Conservation (phyloP, 2,888 invertebrate species). For the Steromphala cineraria region DNA sequence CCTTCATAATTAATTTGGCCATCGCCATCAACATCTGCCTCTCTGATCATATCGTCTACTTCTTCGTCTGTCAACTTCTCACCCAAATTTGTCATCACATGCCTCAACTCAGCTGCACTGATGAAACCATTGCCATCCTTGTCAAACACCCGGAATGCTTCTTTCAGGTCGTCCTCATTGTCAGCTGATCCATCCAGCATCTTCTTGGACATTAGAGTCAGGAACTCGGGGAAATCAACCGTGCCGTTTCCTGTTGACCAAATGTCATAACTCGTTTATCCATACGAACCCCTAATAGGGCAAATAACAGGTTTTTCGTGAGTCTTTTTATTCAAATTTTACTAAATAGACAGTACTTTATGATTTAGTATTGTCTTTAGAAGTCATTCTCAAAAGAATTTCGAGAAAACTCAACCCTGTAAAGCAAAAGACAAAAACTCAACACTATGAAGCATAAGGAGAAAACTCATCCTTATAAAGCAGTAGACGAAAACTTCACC, state of each 20-base stretch:
- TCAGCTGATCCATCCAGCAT: constrained; percentile 99
- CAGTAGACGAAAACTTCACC: no score
- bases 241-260: constrained; percentile 91
- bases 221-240: constrained; percentile 99
- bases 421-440: no score
- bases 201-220: constrained; percentile 99
- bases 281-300: no score
- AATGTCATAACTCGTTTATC: constrained; percentile 22
- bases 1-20: constrained; percentile 79
- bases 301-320: no score
- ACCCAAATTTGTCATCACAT: constrained; percentile 99
- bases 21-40: constrained; percentile 99
- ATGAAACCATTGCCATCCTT: constrained; percentile 99
- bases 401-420: no score
- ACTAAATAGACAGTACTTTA: no score
- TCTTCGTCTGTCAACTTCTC: constrained; percentile 99
- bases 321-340: no score
- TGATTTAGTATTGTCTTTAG: no score
- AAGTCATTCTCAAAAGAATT: no score
- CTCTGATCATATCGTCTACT: constrained; percentile 99
- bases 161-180: constrained; percentile 97
- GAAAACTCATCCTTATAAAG: no score
- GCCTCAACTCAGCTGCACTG: constrained; percentile 97
- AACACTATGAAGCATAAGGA: no score
- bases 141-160: constrained; percentile 98